These are phyloP conservation scores for Mantis religiosa DNA, from an alignment of 2,888 invertebrate species.

Conservation along the genomic window DNA sequence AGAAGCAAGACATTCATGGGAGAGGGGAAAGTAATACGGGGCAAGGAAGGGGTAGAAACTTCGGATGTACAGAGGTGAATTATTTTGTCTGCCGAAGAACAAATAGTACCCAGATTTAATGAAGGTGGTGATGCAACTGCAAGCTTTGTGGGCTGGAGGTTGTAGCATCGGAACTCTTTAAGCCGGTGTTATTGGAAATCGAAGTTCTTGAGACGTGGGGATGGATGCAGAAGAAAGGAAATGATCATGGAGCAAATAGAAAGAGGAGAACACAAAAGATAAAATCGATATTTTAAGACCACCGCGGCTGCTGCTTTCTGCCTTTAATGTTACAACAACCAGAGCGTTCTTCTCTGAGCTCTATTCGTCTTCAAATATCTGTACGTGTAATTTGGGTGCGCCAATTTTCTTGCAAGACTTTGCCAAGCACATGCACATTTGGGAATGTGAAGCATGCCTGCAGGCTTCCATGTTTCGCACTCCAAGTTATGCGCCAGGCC, in stretches of 20 bases:
- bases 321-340: neutral
- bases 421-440: neutral
- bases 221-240: neutral
- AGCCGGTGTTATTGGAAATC: neutral
- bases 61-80: neutral
- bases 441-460: neutral
- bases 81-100: neutral
- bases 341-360: neutral
- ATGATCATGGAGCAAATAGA: neutral
- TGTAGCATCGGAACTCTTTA: neutral
- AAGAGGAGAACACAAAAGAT: neutral
- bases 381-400: neutral
- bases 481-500: neutral
- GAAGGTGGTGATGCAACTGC: neutral
- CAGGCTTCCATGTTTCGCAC: neutral
- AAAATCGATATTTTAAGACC: neutral
- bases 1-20: too few relatives aligned
- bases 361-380: neutral
- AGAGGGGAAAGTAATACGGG: too few relatives aligned
- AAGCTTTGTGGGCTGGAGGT: neutral
- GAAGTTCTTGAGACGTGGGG: neutral
- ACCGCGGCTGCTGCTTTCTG: neutral
- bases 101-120: neutral
- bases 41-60: neutral
- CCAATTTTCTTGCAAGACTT: neutral